Evolutionary conservation across 2,797 vertebrate genomes (phyloP).

Genomic region (Lagorchestes hirsutus): DNA sequence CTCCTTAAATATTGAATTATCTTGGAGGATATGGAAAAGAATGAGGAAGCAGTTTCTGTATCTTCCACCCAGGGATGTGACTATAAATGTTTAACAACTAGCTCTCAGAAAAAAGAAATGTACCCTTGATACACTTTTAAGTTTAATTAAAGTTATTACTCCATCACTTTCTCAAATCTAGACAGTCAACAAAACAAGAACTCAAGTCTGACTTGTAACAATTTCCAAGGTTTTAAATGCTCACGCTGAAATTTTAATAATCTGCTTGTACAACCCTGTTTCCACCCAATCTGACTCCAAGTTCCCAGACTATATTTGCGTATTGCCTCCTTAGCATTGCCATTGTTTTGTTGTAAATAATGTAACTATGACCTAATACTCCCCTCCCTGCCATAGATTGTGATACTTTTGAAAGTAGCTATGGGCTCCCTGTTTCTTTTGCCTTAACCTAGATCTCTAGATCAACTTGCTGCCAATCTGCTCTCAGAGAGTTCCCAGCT

Average conservation of each 20-base stretch:
- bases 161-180: neutral
- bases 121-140: neutral
- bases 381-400: no score
- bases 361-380: neutral
- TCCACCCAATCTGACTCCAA: neutral
- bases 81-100: neutral
- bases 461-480: no score
- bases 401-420: neutral
- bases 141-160: neutral
- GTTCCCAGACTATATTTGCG: neutral
- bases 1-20: neutral
- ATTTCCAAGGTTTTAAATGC: neutral
- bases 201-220: neutral
- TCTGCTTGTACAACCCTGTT: neutral
- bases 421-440: neutral
- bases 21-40: neutral
- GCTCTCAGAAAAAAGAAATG: neutral
- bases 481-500: no score
- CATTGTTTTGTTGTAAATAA: neutral
- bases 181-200: neutral
- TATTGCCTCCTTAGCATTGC: neutral
- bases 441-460: no score
- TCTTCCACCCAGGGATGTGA: neutral
- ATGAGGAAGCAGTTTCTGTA: neutral
- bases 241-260: neutral